These are phyloP conservation scores for Camelus bactrianus DNA, from an alignment of 2,113 vertebrate species.

Conservation along the genomic window DNA sequence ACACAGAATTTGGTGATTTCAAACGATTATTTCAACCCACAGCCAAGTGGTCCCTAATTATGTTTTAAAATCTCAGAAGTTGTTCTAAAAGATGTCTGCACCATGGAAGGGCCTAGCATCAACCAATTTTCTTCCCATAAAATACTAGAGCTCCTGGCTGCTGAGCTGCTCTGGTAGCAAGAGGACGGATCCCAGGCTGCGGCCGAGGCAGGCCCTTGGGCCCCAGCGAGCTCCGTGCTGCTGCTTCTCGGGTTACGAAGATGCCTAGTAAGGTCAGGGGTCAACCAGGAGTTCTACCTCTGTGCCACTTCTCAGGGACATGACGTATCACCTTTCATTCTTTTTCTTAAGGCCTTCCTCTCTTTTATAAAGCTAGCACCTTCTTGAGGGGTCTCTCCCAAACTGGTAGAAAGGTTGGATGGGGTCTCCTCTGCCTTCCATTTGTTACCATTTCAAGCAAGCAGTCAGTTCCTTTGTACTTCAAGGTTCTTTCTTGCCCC, in stretches of 20 bases:
- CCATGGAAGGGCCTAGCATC: not conserved
- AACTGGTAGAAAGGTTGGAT: not conserved
- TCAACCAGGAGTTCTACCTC: not conserved
- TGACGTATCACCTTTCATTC: not conserved
- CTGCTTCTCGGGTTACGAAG: not conserved
- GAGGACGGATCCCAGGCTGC: not conserved
- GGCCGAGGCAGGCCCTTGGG: not conserved
- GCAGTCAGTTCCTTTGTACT: not conserved
- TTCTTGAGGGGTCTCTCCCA: not conserved
- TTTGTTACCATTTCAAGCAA: slow-evolving; percentile 40
- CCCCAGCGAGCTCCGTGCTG: not conserved
- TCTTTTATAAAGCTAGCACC: not conserved
- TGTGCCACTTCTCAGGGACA: slow-evolving; percentile 20
- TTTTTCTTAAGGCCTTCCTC: not conserved
- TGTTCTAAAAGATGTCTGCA: slow-evolving; percentile 34
- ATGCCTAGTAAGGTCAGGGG: not conserved
- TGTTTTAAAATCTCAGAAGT: slow-evolving; percentile 34
- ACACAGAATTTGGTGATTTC: slow-evolving; percentile 49
- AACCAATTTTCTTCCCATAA: not conserved
- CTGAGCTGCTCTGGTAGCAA: not conserved
- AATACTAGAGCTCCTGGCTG: slow-evolving; percentile 6
- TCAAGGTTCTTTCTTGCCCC: not conserved
- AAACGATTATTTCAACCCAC: slow-evolving; percentile 53
- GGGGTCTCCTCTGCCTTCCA: not conserved
- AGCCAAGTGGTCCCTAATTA: slow-evolving; percentile 32